Evolutionary conservation across 2,113 vertebrate genomes (phyloP), one percentile per base, ranked within the genome.

Genomic region (Brienomyrus longianalis): DNA sequence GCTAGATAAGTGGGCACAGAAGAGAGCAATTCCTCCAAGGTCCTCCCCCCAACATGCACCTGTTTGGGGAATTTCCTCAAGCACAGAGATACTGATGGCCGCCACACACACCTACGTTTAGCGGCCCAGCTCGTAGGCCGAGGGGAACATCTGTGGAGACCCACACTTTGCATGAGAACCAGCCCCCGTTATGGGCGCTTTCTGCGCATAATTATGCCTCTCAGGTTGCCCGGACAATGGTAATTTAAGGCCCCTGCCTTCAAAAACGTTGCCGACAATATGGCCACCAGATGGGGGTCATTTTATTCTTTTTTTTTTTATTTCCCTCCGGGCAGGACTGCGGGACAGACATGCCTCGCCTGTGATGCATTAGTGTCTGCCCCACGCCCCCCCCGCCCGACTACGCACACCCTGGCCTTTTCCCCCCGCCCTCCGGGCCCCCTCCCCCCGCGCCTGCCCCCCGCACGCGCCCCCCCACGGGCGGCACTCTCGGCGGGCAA

Each of bases 161-260:
- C 70, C 66, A 84, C 91, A 88, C 45, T 89, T 91, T 90, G 92
- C 93, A 92, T 92, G 85, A 95, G 94, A 93, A 93, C 90, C 50
- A 91, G 90, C 86, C 89, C 90, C 90, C 91, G 91, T 93, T 93
- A 88, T 86, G 91, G 91, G 94, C 91, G 89, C 90, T 92, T 93
- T 91, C 21, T 91, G 91, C 93, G 92, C 91, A 93, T 93, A 94
- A 95, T 95, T 93, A 93, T 89, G 90, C 87, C 84, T 91, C 91
- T 88, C 87, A 92, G 90, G 35, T 56, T 93, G 27, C 90, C 83
- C 83, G 52, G 74, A 90, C 90, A 90, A 85, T 92, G 39, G 70
- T 74, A 94, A 94, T 92, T 93, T 92, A 96, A 95, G 90, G 88
- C 85, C 93, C 92, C 91, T 86, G 91, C 92, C 45, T 89, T 93